Evolutionary conservation across 1,140 invertebrate genomes (phyloP).

Genomic region (Rhysida immarginata): DNA sequence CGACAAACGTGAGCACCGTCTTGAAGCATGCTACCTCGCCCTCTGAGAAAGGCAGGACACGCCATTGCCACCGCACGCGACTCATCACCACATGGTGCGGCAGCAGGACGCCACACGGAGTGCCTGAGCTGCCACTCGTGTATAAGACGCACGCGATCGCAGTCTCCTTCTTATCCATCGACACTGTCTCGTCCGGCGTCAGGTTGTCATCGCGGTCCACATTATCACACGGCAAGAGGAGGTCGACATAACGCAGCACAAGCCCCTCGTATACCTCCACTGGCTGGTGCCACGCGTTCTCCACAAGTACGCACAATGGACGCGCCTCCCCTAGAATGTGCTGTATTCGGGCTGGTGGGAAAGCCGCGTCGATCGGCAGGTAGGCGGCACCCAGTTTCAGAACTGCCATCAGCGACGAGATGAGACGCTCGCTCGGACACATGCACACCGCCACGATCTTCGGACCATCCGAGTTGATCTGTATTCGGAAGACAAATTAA

Average conservation of each 20-base stretch:
- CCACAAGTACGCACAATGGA: slow-evolving; percentile 50
- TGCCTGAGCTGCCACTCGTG: slow-evolving; percentile 82
- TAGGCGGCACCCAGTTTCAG: slow-evolving; percentile 69
- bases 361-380: slow-evolving; percentile 58
- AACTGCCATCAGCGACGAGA: slow-evolving; percentile 50
- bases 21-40: slow-evolving; percentile 64
- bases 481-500: too few relatives aligned
- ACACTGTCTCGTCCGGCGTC: too few relatives aligned
- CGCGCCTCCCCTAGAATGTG: slow-evolving; percentile 60
- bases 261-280: not conserved
- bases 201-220: too few relatives aligned
- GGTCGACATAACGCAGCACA: too few relatives aligned
- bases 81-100: slow-evolving; percentile 63
- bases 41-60: slow-evolving; percentile 47
- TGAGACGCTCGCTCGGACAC: slow-evolving; percentile 50
- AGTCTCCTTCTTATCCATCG: too few relatives aligned
- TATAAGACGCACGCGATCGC: slow-evolving; percentile 64
- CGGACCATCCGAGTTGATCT: slow-evolving; percentile 43
- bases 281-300: too few relatives aligned
- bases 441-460: slow-evolving; percentile 57
- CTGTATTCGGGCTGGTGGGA: slow-evolving; percentile 51
- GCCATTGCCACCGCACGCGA: slow-evolving; percentile 69
- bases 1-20: slow-evolving; percentile 73
- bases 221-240: too few relatives aligned
- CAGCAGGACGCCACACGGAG: slow-evolving; percentile 79